These are phyloP conservation scores for Elephantulus edwardii DNA, from an alignment of 2,113 vertebrate genomes.

Conservation along the genomic window DNA sequence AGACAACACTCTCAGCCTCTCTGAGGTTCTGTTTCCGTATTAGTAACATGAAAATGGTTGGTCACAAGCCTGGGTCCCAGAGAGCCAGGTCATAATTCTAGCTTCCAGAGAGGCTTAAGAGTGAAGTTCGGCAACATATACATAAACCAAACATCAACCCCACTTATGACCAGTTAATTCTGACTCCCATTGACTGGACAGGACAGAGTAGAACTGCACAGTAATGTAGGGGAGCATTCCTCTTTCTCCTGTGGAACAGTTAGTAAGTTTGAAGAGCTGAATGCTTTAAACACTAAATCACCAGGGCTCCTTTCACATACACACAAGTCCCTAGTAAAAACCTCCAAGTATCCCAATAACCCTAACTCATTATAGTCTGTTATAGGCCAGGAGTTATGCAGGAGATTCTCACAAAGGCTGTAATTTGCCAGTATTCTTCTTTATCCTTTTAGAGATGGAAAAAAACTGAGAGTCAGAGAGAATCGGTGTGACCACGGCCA, in stretches of 20 bases:
- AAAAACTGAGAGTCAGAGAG: constrained; percentile 4
- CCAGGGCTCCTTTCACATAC: too few relatives aligned
- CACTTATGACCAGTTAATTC: too few relatives aligned
- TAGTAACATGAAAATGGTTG: neutral
- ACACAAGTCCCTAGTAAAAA: too few relatives aligned
- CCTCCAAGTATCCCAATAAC: neutral
- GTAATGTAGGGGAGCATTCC: too few relatives aligned
- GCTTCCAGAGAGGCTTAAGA: neutral
- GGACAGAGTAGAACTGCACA: too few relatives aligned
- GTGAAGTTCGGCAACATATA: too few relatives aligned
- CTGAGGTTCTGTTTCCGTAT: neutral
- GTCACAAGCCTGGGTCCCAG: neutral
- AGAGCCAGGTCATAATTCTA: neutral
- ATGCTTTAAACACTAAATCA: too few relatives aligned
- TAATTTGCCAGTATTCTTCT: neutral
- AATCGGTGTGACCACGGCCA: neutral
- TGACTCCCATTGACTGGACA: too few relatives aligned
- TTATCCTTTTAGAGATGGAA: constrained; percentile 12
- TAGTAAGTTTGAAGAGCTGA: too few relatives aligned
- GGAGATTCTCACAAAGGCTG: neutral
- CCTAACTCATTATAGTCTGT: neutral
- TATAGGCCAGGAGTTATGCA: neutral
- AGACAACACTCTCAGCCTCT: neutral
- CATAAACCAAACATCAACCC: too few relatives aligned
- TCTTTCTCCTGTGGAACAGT: too few relatives aligned